Conservation (phyloP, 2,797 vertebrate genomes). For the Morus bassanus region DNA sequence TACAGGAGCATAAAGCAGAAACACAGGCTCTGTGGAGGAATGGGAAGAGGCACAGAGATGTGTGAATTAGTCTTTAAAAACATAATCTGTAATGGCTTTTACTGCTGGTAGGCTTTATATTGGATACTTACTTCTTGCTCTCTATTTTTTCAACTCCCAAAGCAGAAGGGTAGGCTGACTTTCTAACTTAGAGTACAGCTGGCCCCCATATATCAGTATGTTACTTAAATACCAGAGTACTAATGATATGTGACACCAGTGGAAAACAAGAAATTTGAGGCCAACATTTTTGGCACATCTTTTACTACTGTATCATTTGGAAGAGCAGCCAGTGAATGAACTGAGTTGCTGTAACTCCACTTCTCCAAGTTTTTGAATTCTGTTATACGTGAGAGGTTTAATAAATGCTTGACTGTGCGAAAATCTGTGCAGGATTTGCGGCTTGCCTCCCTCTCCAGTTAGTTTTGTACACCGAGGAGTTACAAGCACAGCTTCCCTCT, state of each 20-base stretch:
- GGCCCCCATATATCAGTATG: constrained; percentile 1
- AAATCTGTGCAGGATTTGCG: background rate
- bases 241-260: constrained; percentile 49
- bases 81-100: background rate
- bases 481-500: background rate
- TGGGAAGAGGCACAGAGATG: background rate
- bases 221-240: constrained; percentile 15
- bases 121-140: background rate
- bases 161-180: background rate
- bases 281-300: constrained; percentile 29
- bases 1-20: background rate
- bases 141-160: background rate
- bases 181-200: constrained; percentile 16
- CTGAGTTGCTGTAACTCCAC: background rate
- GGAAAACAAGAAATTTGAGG: constrained; percentile 25
- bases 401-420: background rate
- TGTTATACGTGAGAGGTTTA: background rate
- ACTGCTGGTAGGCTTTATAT: background rate
- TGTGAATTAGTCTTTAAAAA: background rate
- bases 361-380: background rate
- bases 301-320: background rate
- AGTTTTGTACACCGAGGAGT: background rate
- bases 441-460: background rate
- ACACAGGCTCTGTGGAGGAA: background rate
- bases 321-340: background rate